Evolutionary conservation across 2,797 vertebrate species (phyloP), one percentile per base, ranked within the genome.

Genomic region (Lithobates pipiens): DNA sequence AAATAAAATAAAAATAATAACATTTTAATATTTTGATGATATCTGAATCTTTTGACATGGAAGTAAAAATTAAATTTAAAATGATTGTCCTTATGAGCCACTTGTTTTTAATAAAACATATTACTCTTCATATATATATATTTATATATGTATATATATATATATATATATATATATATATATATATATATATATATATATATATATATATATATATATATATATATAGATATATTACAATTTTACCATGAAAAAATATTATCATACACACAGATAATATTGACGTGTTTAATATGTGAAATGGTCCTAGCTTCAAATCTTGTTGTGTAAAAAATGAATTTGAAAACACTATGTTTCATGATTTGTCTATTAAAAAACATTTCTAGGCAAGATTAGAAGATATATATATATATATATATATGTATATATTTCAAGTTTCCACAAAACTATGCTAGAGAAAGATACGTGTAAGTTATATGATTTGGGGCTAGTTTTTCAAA

Each of bases 371-470:
- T 89, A 91, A 91, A 89, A 91, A 93, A 89, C 89, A 93, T 90
- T 92, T 89, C 91, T 91, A 93, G 89, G 89, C 92, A 93, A 88
- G 89, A 93, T 91, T 91, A 89, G 92, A 93, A 90, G 89, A 91
- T 91, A 86, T 88, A 86, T 89, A 88, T 84, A n/a, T 65, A 91
- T 91, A 86, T 88, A 86, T 89, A 88, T 84, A n/a, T 65, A 65
- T 65, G 50, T 57, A 88, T 89, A 90, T 81, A 69, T 83, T 87
- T 91, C 91, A 90, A 85, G 87, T 89, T 89, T 92, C 80, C 93
- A 95, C 91, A 91, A 92, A 93, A 92, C 90, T 92, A 94, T 89
- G 90, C 90, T 91, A 91, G 89, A 94, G 91, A 92, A 93, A 93
- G 90, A 90, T 91, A 87, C 86, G 85, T 90, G 85, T 89, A 88